These are phyloP conservation scores for Herminia tarsipennalis DNA, from an alignment of 2,888 invertebrate genomes.

Conservation along the genomic window DNA sequence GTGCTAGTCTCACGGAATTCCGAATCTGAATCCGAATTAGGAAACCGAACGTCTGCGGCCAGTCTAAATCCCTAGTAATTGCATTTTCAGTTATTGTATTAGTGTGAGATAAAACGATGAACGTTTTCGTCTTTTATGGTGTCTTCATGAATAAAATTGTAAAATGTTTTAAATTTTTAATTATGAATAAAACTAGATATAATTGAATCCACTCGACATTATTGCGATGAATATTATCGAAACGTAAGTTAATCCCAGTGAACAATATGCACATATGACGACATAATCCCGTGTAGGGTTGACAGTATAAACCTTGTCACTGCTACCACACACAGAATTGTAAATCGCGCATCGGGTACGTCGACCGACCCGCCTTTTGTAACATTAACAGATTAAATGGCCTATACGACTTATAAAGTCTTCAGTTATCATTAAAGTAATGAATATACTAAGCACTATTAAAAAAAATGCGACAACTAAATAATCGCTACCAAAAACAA, in stretches of 20 bases:
- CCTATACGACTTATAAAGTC: conserved; percentile 20
- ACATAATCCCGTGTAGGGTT: conserved; percentile 35
- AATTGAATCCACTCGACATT: conserved; percentile 3
- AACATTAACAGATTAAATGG: conserved; percentile 41
- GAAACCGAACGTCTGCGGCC: too few species aligned
- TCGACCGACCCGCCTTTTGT: conserved; percentile 26
- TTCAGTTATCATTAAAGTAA: background rate
- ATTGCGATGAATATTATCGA: conserved; percentile 23
- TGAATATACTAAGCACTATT: background rate
- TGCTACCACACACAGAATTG: conserved; percentile 46
- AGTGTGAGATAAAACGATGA: too few species aligned
- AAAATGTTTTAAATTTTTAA: background rate
- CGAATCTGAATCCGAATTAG: too few species aligned
- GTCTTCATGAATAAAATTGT: too few species aligned
- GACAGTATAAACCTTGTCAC: conserved; percentile 38
- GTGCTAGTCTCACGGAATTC: too few species aligned
- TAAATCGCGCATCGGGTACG: conserved; percentile 38
- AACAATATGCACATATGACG: conserved; percentile 25
- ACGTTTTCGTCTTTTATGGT: too few species aligned
- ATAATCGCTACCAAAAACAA: too few species aligned
- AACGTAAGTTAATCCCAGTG: conserved; percentile 30
- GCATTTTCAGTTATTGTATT: too few species aligned
- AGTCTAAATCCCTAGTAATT: too few species aligned
- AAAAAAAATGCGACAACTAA: background rate
- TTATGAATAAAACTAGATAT: background rate